Evolutionary conservation across 2,113 vertebrate species (phyloP), one percentile per base, ranked within the genome.

Genomic region (Nerophis ophidion): DNA sequence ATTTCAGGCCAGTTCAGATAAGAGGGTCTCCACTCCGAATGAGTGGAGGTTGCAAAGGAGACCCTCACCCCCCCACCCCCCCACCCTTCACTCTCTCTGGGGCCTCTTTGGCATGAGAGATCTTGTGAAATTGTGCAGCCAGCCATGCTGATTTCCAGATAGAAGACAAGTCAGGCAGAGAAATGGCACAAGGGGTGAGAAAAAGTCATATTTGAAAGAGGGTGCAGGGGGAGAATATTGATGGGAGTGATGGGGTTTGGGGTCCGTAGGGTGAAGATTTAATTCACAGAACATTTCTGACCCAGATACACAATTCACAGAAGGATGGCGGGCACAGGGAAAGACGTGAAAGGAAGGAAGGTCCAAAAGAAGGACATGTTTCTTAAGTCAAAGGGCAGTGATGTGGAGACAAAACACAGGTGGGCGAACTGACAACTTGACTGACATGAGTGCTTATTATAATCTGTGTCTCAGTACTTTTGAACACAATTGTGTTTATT

Each of bases 201-300:
- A 82, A 80, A 81, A 82, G 79, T 76, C 79, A 74, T 62, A 74
- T 77, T 49, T 63, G 60, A 83, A 84, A 81, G 71, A 77, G 68
- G 65, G 71, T 76, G 76, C 73, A 65, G 64, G 66, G 46, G 71
- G 46, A 55, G 79, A 83, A 81, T 85, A 85, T 85, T 65, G 70
- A 83, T 70, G 76, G 64, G 66, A 55, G 65, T 52, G 66, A 71
- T 58, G 68, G 56, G 62, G 53, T 45, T 65, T 8, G 70, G 45
- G 67, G 64, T 71, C 69, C 60, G 68, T 74, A 60, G 69, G 61
- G 56, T 68, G 71, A 72, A 64, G 76, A 78, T 78, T 82, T 77
- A 79, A 81, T 85, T 83, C 83, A 81, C 79, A 68, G 74, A 66
- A 75, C 78, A 84, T 85, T 78, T 59, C 78, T 87, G 87, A 87